Base-by-base conservation (phyloP, 35 echinoderm and acorn worm species). In the Lytechinus variegatus region DNA sequence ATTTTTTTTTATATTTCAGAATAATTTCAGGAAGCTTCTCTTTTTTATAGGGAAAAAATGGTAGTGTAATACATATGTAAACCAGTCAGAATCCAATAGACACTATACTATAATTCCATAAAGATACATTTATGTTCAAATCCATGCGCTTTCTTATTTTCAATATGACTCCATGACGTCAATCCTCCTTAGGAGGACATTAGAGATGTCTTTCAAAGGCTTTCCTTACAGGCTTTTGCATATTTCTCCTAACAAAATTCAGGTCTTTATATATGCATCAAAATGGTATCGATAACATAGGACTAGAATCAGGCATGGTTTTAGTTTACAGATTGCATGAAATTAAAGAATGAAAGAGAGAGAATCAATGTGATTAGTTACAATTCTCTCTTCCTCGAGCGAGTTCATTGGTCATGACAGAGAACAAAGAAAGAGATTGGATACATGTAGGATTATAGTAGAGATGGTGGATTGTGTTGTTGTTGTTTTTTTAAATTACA, bases 351-450 rank as follows among this genome's bases (percentile, higher is more conserved):
- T 79, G 66, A 24, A 79, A 79, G 66, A 19, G 66, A 16, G 19
- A 79, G 66, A n/a, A n/a, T 79, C 66, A 79, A 79, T 79, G 66
- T 79, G 66, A 79, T 79, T 79, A 24, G 66, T 79, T 79, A 79
- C 66, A 79, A 6, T 79, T 79, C 66, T 79, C 66, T 79, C 21
- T 79, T 79, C 66, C n/a, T 3, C 4, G 1, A 79, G 66, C 3
- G 7, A 6, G n/a, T 7, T 79, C 66, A 79, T 79, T 79, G 66
- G 6, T 79, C 66, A 79, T 79, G 66, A 79, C 0, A 79, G 5
- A 21, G 66, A 19, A 79, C 19, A n/a, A 24, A n/a, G 19, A n/a
- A 5, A 24, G 6, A 79, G 19, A 79, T n/a, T 71, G 61, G 61
- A 71, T 71, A 21, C 21, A 44, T 44, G 33, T 44, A 44, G 9